Conservation (phyloP, 1,140 invertebrate genomes). For the Philopotamus ludificatus region DNA sequence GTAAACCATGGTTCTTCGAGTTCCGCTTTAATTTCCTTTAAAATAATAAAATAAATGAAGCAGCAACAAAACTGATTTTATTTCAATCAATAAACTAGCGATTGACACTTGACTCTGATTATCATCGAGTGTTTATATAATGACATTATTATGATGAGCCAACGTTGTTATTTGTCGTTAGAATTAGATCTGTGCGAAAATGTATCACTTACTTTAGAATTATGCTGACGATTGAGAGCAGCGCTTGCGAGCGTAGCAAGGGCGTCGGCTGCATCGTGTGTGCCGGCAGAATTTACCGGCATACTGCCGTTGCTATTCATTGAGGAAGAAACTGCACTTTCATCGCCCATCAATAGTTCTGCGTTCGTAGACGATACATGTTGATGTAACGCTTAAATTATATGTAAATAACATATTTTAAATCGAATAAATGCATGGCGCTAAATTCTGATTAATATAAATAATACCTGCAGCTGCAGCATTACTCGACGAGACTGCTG, state of each 20-base stretch:
- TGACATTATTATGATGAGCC: too few relatives aligned
- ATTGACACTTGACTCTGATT: too few relatives aligned
- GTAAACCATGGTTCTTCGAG: constrained; percentile 55
- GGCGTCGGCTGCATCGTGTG: constrained; percentile 52
- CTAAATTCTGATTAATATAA: not conserved
- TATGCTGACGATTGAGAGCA: constrained; percentile 51
- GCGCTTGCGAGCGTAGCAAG: constrained; percentile 55
- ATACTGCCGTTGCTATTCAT: constrained; percentile 45
- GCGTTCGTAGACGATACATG: constrained; percentile 39
- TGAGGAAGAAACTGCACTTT: constrained; percentile 48
- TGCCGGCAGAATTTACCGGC: constrained; percentile 44
- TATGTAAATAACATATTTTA: not conserved
- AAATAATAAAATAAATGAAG: constrained; percentile 2
- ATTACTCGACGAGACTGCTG: constrained; percentile 38
- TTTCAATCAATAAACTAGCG: too few relatives aligned
- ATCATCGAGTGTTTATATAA: too few relatives aligned
- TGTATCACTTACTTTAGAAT: constrained; percentile 16
- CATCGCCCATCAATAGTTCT: constrained; percentile 38
- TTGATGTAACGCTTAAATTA: constrained; percentile 36
- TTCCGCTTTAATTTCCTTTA: constrained; percentile 45
- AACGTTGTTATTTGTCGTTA: not conserved
- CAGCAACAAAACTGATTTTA: not conserved
- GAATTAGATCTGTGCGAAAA: not conserved
- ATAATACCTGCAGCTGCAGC: constrained; percentile 15
- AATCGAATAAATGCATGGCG: not conserved